Evolutionary conservation across 64 coral and sea anemone species (phyloP), one percentile per base, ranked within the genome.

Genomic region (Montipora foliosa): DNA sequence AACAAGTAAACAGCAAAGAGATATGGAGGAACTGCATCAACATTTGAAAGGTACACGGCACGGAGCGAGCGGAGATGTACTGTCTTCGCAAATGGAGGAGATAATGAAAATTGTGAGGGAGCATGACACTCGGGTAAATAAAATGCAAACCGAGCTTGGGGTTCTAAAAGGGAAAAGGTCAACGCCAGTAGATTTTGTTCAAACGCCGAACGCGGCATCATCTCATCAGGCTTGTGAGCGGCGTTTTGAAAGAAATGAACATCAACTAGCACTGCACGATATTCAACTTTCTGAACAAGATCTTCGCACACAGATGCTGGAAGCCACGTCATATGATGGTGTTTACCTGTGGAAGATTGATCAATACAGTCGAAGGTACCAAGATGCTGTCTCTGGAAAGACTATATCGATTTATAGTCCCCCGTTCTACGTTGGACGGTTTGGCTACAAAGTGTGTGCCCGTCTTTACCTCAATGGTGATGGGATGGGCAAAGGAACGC

Each of bases 381-480:
- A 95, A 17, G 94, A 95, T 13, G 88, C 79, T 52, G 19, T 91
- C 5, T 66, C 88, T 72, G 94, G 94, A 2, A 95, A 81, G 29
- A 87, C 79, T 0, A 49, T 64, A 19, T 95, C 94, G 0, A 87
- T 95, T 37, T 95, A 95, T 49, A 95, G 94, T 19, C 94, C 89
- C 4, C 94, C 89, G 6, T 95, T 95, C 51, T 95, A 95, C 44
- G 94, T 95, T 74, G 89, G 89, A 15, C 89, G 94, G 3, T 91
- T 87, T 83, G 94, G 94, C 15, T 95, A 95, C 67, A 95, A 95
- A 82, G 94, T 92, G 4, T 95, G 94, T 76, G 94, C 94, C 5
- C 82, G 89, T 48, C 82, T 92, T 13, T 95, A 95, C 51, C 89
- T 84, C 17, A 95, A 95, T 92, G 94, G 94, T 8, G 94, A 95